phyloP scores from a whole-genome alignment of 2,113 vertebrate genomes.

The Tetrax tetrax region DNA sequence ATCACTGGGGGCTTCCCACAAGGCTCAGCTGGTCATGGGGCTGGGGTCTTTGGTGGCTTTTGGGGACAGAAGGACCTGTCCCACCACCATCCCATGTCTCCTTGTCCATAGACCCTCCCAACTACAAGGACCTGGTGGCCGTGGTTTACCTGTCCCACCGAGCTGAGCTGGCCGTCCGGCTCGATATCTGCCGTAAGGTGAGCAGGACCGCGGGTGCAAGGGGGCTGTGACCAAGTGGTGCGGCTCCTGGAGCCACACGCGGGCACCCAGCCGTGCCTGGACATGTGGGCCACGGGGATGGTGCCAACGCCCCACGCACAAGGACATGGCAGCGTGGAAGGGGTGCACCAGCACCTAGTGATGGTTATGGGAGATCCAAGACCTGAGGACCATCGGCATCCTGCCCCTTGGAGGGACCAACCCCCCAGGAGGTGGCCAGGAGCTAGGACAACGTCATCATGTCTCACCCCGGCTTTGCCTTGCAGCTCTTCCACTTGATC shows the following conservation, averaged over 20 bases:
- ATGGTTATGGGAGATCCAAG: not conserved
- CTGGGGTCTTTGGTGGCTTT: not conserved
- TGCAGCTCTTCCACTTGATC: constrained; percentile 93
- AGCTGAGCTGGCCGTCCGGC: constrained; percentile 86
- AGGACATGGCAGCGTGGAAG: not conserved
- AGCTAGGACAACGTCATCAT: not conserved
- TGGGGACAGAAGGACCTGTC: not conserved
- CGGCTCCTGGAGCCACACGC: not conserved
- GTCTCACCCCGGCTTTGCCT: not conserved
- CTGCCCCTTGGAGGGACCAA: not conserved
- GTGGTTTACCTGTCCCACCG: constrained; percentile 90
- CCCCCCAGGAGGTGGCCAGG: too few relatives aligned
- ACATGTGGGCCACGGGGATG: accelerated
- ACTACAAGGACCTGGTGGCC: constrained; percentile 89
- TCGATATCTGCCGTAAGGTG: constrained; percentile 93
- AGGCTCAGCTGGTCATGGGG: not conserved
- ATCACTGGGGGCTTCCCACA: accelerated
- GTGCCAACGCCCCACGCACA: accelerated
- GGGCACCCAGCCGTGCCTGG: accelerated
- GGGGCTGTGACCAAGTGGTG: accelerated
- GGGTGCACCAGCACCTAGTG: not conserved
- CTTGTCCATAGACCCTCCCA: constrained; percentile 80
- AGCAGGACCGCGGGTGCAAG: accelerated
- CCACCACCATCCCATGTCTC: not conserved
- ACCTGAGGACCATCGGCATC: not conserved